Conservation (phyloP, 2,113 vertebrate genomes). For the Mobula birostris region DNA sequence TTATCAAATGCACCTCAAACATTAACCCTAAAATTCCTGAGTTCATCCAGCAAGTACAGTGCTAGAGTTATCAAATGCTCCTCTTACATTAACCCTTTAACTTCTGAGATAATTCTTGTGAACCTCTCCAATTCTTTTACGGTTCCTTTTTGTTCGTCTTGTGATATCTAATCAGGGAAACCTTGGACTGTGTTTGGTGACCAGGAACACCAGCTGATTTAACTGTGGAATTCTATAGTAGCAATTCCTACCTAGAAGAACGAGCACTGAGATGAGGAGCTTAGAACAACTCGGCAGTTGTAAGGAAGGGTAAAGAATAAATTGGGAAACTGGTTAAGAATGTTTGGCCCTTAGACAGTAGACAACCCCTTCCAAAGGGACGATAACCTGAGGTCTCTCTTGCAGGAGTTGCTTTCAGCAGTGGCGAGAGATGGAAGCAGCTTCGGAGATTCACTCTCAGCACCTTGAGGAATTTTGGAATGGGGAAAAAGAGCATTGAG, state of each 20-base stretch:
- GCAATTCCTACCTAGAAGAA: neutral
- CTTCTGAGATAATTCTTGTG: too few relatives aligned
- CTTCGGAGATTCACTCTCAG: conserved; percentile 47
- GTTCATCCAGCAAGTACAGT: too few relatives aligned
- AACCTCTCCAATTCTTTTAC: neutral
- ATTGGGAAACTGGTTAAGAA: neutral
- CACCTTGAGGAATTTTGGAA: conserved; percentile 51
- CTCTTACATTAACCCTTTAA: too few relatives aligned
- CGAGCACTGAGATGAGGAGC: neutral
- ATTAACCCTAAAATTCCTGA: too few relatives aligned
- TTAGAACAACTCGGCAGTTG: neutral
- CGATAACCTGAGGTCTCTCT: neutral
- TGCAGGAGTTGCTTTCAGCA: conserved; percentile 39
- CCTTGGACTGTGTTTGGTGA: neutral
- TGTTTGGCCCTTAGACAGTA: neutral
- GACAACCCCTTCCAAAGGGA: neutral
- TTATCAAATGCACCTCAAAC: too few relatives aligned
- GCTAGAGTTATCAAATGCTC: too few relatives aligned
- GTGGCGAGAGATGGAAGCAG: conserved; percentile 47
- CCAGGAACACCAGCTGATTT: neutral
- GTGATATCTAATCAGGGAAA: neutral
- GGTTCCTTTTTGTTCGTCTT: neutral
- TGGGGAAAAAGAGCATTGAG: conserved; percentile 57
- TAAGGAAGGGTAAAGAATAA: neutral
- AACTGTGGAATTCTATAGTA: neutral